These are phyloP conservation scores for Erythrocercus mccallii DNA, from an alignment of 2,113 vertebrate species.

Conservation along the genomic window DNA sequence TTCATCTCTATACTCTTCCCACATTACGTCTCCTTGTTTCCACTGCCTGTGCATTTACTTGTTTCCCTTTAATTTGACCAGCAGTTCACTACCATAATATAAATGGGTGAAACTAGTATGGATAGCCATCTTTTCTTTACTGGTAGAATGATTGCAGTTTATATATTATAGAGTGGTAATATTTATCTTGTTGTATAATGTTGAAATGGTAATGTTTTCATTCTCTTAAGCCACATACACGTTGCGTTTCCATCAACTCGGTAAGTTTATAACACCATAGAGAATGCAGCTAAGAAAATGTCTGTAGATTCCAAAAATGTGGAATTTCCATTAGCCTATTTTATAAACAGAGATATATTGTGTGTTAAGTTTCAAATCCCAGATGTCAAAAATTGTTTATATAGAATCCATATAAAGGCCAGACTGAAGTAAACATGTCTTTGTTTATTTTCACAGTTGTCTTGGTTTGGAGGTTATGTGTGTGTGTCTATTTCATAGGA, in stretches of 20 bases:
- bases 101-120: background rate
- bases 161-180: background rate
- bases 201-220: background rate
- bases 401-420: background rate
- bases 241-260: background rate
- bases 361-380: background rate
- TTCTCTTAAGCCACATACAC: background rate
- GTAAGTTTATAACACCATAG: background rate
- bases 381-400: background rate
- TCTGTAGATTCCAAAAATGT: background rate
- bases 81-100: background rate
- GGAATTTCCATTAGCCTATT: background rate
- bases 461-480: accelerated
- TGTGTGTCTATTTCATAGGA: background rate
- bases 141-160: background rate
- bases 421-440: background rate
- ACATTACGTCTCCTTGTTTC: background rate
- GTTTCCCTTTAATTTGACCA: background rate
- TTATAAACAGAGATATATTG: background rate
- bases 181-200: background rate
- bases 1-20: background rate
- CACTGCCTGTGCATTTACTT: background rate
- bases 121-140: background rate
- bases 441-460: background rate
- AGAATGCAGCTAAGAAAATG: background rate